Evolutionary conservation across 2,888 invertebrate species (phyloP).

Genomic region (Nemapogon koenigi): DNA sequence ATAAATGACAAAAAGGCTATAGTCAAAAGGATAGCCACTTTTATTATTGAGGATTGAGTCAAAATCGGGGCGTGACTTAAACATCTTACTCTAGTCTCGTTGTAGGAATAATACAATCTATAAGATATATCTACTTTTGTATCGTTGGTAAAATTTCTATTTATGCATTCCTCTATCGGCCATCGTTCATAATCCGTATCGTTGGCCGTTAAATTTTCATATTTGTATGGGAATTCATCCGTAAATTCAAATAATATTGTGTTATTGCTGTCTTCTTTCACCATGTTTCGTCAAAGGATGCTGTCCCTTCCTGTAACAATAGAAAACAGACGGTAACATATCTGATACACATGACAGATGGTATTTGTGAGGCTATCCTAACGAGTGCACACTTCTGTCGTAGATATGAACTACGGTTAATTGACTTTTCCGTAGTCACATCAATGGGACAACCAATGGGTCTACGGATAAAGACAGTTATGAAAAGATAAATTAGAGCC

Average conservation of each 20-base stretch:
- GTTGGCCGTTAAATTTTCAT: conserved; percentile 22
- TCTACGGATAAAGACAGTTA: too few relatives aligned
- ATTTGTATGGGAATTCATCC: too few relatives aligned
- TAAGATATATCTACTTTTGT: conserved; percentile 27
- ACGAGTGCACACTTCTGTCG: too few relatives aligned
- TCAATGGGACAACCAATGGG: too few relatives aligned
- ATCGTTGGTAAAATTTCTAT: conserved; percentile 29
- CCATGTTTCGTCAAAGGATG: conserved; percentile 57
- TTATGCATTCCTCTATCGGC: conserved; percentile 43
- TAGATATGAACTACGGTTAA: too few relatives aligned
- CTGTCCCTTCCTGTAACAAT: too few relatives aligned
- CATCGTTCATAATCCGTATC: conserved; percentile 26
- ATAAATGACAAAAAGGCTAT: conserved; percentile 77
- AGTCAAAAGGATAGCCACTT: conserved; percentile 70
- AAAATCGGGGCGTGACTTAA: conserved; percentile 73
- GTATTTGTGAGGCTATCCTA: too few relatives aligned
- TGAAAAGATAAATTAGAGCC: too few relatives aligned
- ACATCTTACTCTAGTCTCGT: conserved; percentile 43
- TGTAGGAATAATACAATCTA: conserved; percentile 30
- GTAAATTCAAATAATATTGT: conserved; percentile 56
- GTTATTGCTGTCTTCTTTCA: conserved; percentile 50
- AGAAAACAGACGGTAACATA: too few relatives aligned
- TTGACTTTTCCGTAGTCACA: too few relatives aligned
- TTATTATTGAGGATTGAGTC: conserved; percentile 67
- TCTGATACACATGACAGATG: too few relatives aligned